Base-by-base conservation (phyloP, 1,140 invertebrate species). In the Nomia melanderi region DNA sequence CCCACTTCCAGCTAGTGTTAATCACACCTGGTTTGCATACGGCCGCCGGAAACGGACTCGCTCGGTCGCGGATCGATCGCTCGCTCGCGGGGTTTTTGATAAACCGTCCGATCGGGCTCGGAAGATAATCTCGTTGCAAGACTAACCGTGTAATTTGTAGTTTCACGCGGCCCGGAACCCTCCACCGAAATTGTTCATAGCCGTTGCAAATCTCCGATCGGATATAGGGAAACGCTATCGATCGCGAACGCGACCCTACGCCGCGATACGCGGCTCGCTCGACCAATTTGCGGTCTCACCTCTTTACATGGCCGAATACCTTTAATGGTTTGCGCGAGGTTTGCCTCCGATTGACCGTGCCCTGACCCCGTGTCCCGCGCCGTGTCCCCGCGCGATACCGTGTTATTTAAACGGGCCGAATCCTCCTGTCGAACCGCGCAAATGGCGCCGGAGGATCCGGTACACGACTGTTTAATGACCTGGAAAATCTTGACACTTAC, bases 181-280 rank as follows among this genome's bases (percentile, higher is more conserved):
- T 27, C 53, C 36, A 36, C 44, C 72, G 9, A 31, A 65, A 73
- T 75, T 64, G 50, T 75, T 33, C 17, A 11, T 66, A 57, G 14
- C 25, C 53, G 66, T 66, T 44, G 63, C 72, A 66, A 75, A 75
- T 75, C 72, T 23, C 27, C 63, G 63, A 75, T 56, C 44, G 41
- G 50, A 44, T 56, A 39, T 23, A 53, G 50, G 23, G 1, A 17
- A 29, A 29, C 17, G 47, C 8, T 75, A 66, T 75, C 62, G 62
- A 75, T 75, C 69, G 67, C 57, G 54, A 71, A 39, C 33, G 27
- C n/a, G 17, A 11, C 23, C 9, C 23, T 41, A n/a, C 23, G 17
- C 50, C 25, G 71, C 14, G 12, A 29, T 20, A 23, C 59, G 27
- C 50, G 70, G 4, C 39, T 1, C 63, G 53, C 39, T 23, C 62